Evolutionary conservation across 2,113 vertebrate genomes (phyloP).

Genomic region (Cebidichthys violaceus): DNA sequence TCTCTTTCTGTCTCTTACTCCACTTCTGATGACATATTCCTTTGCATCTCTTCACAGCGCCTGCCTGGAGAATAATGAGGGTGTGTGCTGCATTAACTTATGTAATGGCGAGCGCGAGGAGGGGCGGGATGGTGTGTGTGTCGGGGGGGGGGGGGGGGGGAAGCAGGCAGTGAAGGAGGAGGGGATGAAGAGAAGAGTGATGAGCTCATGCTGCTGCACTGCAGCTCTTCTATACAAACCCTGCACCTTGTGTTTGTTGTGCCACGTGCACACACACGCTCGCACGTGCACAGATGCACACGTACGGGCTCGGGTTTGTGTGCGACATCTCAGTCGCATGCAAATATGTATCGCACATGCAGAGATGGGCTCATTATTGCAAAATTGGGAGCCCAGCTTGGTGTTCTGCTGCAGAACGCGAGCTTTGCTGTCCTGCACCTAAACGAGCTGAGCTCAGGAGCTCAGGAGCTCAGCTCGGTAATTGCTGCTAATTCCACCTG

Average conservation of each 20-base stretch:
- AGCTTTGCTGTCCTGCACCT: slow-evolving; percentile 40
- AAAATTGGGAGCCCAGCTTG: not conserved
- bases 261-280: slow-evolving; percentile 34
- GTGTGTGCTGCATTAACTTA: slow-evolving; percentile 82
- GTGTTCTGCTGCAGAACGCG: not conserved
- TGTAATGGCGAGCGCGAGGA: slow-evolving; percentile 73
- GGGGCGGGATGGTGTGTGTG: slow-evolving; percentile 14
- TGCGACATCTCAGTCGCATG: not conserved
- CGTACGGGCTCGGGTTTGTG: not conserved
- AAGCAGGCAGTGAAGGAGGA: slow-evolving; percentile 19
- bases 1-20: not conserved
- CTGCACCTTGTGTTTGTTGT: slow-evolving; percentile 59
- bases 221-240: slow-evolving; percentile 73
- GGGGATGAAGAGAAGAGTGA: slow-evolving; percentile 65
- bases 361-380: not conserved
- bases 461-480: slow-evolving; percentile 41
- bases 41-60: slow-evolving; percentile 61
- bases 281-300: slow-evolving; percentile 27
- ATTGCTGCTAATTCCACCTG: slow-evolving; percentile 46
- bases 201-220: slow-evolving; percentile 84
- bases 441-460: slow-evolving; percentile 24
- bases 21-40: slow-evolving; percentile 73
- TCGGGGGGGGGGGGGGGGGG: not conserved
- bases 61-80: slow-evolving; percentile 73
- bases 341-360: not conserved